These are phyloP conservation scores for Bathynomus jamesi DNA, from an alignment of 1,140 invertebrate species.

Conservation along the genomic window DNA sequence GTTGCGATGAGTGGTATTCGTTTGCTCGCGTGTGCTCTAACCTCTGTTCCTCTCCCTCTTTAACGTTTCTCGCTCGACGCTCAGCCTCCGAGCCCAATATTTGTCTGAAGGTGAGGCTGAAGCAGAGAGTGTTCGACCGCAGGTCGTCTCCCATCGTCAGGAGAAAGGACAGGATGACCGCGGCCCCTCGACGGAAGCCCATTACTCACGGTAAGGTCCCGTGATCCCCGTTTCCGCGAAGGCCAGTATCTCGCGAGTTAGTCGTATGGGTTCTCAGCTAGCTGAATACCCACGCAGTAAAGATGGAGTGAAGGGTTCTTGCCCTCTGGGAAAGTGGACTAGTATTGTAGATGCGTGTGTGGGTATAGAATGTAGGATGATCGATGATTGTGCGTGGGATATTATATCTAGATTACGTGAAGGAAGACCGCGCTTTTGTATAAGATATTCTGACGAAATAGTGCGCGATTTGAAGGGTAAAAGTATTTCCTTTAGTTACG, in stretches of 20 bases:
- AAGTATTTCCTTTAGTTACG: too few species aligned
- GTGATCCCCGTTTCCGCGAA: constrained; percentile 54
- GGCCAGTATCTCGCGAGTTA: constrained; percentile 46
- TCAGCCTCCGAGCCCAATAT: constrained; percentile 92
- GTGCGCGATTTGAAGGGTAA: too few species aligned
- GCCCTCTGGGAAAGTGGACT: too few species aligned
- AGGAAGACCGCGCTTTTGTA: too few species aligned
- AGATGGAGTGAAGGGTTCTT: too few species aligned
- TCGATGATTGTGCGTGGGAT: too few species aligned
- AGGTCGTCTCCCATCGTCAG: constrained; percentile 45
- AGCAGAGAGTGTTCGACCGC: constrained; percentile 87
- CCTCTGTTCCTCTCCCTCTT: background rate
- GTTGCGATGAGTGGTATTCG: background rate
- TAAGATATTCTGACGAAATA: too few species aligned
- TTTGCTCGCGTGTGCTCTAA: background rate
- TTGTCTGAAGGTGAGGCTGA: constrained; percentile 86
- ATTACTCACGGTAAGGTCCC: constrained; percentile 69
- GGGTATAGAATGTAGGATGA: too few species aligned
- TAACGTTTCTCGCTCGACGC: constrained; percentile 15
- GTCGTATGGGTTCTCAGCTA: too few species aligned
- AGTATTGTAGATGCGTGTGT: too few species aligned
- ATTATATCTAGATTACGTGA: too few species aligned
- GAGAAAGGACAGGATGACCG: background rate
- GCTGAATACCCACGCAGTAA: too few species aligned
- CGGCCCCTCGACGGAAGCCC: constrained; percentile 54